Evolutionary conservation across 2,113 vertebrate genomes (phyloP).

Genomic region (Laticauda colubrina): DNA sequence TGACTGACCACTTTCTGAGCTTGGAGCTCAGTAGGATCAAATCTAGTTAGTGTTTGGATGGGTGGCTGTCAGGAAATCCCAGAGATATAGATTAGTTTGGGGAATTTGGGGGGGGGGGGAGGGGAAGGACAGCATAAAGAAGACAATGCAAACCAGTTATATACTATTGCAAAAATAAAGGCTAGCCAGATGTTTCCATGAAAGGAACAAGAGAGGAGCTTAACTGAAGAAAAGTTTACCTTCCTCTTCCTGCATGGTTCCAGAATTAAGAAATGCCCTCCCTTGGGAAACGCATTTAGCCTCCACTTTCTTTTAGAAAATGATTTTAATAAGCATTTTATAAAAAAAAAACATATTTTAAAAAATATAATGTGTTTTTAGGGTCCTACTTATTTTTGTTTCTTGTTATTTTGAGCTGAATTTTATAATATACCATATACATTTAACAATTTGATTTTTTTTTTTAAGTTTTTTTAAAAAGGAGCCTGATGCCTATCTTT

Average conservation of each 20-base stretch:
- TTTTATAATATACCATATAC: neutral
- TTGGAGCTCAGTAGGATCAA: neutral
- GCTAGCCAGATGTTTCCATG: neutral
- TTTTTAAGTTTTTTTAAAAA: neutral
- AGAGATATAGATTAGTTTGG: neutral
- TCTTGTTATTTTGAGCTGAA: neutral
- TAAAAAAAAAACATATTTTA: neutral
- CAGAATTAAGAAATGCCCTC: neutral
- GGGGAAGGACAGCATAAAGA: neutral
- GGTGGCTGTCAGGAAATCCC: neutral
- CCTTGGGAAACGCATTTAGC: neutral
- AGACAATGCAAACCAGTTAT: neutral
- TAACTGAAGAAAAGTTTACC: neutral
- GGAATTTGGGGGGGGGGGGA: neutral
- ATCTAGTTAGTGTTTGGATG: neutral
- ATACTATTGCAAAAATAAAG: neutral
- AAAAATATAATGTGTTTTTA: neutral
- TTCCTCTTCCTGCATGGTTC: neutral
- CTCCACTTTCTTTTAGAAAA: neutral
- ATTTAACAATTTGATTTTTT: neutral
- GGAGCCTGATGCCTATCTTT: neutral
- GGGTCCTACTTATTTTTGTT: neutral
- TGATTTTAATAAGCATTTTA: neutral
- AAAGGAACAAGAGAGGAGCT: neutral
- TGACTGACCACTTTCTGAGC: neutral